phyloP scores from a whole-genome alignment of 2,888 invertebrate species.

The Agrenia bidenticulata region DNA sequence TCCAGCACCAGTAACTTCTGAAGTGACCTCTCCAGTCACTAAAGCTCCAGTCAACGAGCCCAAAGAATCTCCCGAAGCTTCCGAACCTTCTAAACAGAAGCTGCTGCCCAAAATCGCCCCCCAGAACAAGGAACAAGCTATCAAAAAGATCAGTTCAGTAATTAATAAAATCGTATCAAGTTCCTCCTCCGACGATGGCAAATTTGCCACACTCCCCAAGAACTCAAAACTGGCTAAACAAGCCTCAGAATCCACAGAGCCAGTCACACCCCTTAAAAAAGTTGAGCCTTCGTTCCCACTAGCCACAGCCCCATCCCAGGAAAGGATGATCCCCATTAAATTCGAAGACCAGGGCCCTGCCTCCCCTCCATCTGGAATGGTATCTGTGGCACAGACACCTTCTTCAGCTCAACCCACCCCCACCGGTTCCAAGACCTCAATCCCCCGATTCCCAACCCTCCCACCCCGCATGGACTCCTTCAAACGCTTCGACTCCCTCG shows the following conservation, averaged over 20 bases:
- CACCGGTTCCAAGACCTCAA: slow-evolving; percentile 24
- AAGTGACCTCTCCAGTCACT: slow-evolving; percentile 8
- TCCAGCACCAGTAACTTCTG: slow-evolving; percentile 18
- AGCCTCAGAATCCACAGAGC: neutral
- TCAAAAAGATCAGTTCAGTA: slow-evolving; percentile 48
- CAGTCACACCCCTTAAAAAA: slow-evolving; percentile 26
- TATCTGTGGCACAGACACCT: slow-evolving; percentile 5
- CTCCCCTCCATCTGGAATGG: slow-evolving; percentile 16
- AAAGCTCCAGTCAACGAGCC: slow-evolving; percentile 20
- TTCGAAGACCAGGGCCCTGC: slow-evolving; percentile 58
- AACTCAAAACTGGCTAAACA: slow-evolving; percentile 52
- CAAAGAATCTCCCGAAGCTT: slow-evolving; percentile 16
- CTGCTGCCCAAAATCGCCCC: slow-evolving; percentile 21
- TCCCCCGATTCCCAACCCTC: slow-evolving; percentile 17
- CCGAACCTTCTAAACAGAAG: slow-evolving; percentile 30
- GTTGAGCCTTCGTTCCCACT: slow-evolving; percentile 65
- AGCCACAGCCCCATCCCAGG: slow-evolving; percentile 58
- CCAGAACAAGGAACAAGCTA: slow-evolving; percentile 48
- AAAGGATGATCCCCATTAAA: slow-evolving; percentile 69
- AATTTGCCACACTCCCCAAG: slow-evolving; percentile 30
- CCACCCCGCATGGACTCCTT: slow-evolving; percentile 18
- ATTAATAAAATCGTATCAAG: slow-evolving; percentile 46
- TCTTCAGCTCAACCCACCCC: slow-evolving; percentile 20
- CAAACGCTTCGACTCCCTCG: slow-evolving; percentile 30
- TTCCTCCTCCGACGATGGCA: slow-evolving; percentile 34